Percentiles rank a stretch among this genome's conserved stretches.
phyloP scores from a whole-genome alignment of 2,888 invertebrate genomes.

The Sarcophaga rosellei region DNA sequence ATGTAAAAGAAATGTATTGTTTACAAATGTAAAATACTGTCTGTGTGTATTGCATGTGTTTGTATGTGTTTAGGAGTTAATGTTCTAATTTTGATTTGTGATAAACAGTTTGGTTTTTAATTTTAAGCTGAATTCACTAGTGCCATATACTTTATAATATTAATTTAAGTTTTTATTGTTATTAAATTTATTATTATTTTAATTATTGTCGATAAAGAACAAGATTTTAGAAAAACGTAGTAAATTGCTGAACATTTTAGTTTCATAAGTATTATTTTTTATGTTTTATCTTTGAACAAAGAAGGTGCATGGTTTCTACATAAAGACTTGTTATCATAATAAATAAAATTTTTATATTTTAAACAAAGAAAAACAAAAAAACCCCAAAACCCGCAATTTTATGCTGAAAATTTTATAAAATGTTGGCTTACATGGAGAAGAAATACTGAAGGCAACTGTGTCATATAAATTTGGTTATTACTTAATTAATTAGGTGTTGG shows the following conservation, averaged over 20 bases:
- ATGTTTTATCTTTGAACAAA: background rate
- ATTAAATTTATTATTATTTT: constrained; percentile 1
- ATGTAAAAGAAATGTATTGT: too few relatives aligned
- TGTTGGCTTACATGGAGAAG: too few relatives aligned
- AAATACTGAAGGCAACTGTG: too few relatives aligned
- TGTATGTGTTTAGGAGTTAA: background rate
- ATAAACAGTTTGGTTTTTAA: constrained; percentile 4
- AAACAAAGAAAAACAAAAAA: background rate
- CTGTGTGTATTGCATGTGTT: background rate
- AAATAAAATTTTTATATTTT: background rate
- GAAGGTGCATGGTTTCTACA: background rate
- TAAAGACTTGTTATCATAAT: background rate
- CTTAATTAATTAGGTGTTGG: too few relatives aligned
- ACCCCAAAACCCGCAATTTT: too few relatives aligned
- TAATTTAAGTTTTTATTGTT: constrained; percentile 42
- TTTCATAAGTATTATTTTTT: background rate
- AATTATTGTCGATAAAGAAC: background rate
- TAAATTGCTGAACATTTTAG: background rate
- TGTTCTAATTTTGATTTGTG: background rate
- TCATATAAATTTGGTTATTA: too few relatives aligned
- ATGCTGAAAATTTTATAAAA: too few relatives aligned
- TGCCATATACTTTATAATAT: constrained; percentile 33
- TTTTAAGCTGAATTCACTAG: constrained; percentile 20
- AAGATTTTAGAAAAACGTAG: too few relatives aligned
- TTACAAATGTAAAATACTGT: background rate